Base-by-base conservation (phyloP, 37 sponge, comb jelly and placozoan species). In the Geodia barretti region DNA sequence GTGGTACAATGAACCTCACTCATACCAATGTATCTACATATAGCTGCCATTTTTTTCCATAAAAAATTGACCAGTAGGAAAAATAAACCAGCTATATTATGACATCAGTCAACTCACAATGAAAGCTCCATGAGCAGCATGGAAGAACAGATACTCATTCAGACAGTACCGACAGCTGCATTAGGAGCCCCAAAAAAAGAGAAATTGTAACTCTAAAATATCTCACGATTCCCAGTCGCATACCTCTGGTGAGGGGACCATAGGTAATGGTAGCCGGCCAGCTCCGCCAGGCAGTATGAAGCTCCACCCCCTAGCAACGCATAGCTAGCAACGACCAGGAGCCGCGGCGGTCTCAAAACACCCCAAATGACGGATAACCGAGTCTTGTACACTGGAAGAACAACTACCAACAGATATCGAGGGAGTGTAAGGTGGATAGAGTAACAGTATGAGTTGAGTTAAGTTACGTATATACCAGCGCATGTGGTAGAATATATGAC, bases 381-480 rank as follows among this genome's bases (percentile, higher is more conserved):
- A n/a, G 81, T 81, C 70, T 68, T 81, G 64, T 80, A 87, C 61
- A 87, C 76, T n/a, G 81, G 81, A 26, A 80, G 68, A 20, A 40
- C 5, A 32, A 75, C 87, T 87, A 33, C 7, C 7, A 14, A 47
- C 54, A 47, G 14, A 47, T 47, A 47, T n/a, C n/a, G n/a, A n/a
- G n/a, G n/a, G 14, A 47, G 7, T 14, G 54, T 47, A 47, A 47
- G 14, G 54, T 17, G 11, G 7, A 47, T 47, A 47, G 11, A 7
- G 14, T 47, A 17, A 14, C 88, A 94, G n/a, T n/a, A n/a, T n/a
- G n/a, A n/a, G n/a, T 96, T 17, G 96, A 87, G 0, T 97, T 78
- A 8, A 96, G 88, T 90, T 96, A 84, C 1, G 76, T 2, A 37
- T 35, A 47, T 47, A 47, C 54, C 54, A 47, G 54, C 14, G 54